Percentiles rank a stretch among this genome's conserved stretches.
Evolutionary conservation across 2,888 invertebrate species (phyloP).

Genomic region (Orgyia antiqua): DNA sequence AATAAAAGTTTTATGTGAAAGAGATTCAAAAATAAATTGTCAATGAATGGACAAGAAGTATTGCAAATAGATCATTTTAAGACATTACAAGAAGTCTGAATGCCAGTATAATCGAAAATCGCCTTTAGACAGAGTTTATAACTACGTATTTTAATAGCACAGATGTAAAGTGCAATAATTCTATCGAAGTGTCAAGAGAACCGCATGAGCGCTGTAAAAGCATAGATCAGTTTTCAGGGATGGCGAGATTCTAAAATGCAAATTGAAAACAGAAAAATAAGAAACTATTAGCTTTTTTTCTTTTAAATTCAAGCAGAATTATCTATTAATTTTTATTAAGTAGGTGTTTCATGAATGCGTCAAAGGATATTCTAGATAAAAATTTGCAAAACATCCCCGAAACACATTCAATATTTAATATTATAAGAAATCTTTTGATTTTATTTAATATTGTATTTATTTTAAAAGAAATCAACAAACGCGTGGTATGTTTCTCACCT

Average conservation of each 20-base stretch:
- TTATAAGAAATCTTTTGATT: slow-evolving; percentile 35
- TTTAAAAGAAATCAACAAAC: slow-evolving; percentile 32
- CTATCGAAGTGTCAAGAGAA: slow-evolving; percentile 54
- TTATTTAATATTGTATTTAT: slow-evolving; percentile 28
- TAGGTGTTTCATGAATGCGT: slow-evolving; percentile 49
- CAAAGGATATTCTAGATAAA: slow-evolving; percentile 59
- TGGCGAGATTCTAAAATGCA: slow-evolving; percentile 52
- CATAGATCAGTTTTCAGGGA: slow-evolving; percentile 46
- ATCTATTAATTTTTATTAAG: slow-evolving; percentile 61
- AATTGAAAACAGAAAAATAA: slow-evolving; percentile 48
- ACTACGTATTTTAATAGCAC: slow-evolving; percentile 43
- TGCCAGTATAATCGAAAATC: slow-evolving; percentile 36
- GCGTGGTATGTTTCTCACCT: slow-evolving; percentile 82
- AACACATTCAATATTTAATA: slow-evolving; percentile 40
- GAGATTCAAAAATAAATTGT: slow-evolving; percentile 24
- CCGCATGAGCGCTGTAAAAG: slow-evolving; percentile 45
- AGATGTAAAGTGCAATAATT: slow-evolving; percentile 54
- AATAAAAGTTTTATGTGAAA: slow-evolving; percentile 26
- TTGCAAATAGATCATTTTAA: slow-evolving; percentile 49
- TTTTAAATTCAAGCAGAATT: slow-evolving; percentile 56
- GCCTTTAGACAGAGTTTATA: slow-evolving; percentile 33
- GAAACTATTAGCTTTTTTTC: slow-evolving; percentile 52
- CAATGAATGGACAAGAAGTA: slow-evolving; percentile 28
- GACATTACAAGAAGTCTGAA: slow-evolving; percentile 65
- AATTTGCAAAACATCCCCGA: slow-evolving; percentile 48